Conservation (phyloP, 2,888 invertebrate species). For the Erebia epiphron region DNA sequence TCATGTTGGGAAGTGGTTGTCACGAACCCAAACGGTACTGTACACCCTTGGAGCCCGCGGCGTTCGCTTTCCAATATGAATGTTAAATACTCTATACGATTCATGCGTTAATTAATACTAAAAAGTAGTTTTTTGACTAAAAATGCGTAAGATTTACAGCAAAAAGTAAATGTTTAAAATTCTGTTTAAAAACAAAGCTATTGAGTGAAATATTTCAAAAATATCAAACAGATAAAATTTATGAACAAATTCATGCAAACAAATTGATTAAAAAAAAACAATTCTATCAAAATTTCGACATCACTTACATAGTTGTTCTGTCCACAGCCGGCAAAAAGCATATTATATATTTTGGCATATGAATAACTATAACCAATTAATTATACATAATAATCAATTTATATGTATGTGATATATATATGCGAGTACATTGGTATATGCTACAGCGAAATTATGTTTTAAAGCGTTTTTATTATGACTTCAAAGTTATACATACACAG, state of each 20-base stretch:
- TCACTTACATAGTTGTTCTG: constrained; percentile 59
- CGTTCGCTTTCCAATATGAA: not conserved
- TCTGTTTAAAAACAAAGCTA: no score
- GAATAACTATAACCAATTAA: not conserved
- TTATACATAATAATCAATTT: not conserved
- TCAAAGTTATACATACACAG: constrained; percentile 8
- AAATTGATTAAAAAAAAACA: constrained; percentile 7
- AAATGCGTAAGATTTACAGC: no score
- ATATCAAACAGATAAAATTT: not conserved
- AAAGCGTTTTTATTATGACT: constrained; percentile 7
- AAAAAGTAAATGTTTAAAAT: no score
- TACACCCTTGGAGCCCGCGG: no score
- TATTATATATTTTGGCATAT: constrained; percentile 15
- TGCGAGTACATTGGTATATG: not conserved
- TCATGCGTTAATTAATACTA: no score
- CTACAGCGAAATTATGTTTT: not conserved
- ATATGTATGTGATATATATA: no score
- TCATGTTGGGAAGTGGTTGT: no score
- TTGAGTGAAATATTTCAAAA: no score
- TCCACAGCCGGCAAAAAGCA: constrained; percentile 42
- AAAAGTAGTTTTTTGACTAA: no score
- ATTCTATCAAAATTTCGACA: constrained; percentile 6
- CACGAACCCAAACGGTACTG: no score
- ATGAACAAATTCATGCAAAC: not conserved
- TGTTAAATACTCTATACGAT: no score